phyloP scores from a whole-genome alignment of 2,113 vertebrate genomes.

The Lophura nycthemera region DNA sequence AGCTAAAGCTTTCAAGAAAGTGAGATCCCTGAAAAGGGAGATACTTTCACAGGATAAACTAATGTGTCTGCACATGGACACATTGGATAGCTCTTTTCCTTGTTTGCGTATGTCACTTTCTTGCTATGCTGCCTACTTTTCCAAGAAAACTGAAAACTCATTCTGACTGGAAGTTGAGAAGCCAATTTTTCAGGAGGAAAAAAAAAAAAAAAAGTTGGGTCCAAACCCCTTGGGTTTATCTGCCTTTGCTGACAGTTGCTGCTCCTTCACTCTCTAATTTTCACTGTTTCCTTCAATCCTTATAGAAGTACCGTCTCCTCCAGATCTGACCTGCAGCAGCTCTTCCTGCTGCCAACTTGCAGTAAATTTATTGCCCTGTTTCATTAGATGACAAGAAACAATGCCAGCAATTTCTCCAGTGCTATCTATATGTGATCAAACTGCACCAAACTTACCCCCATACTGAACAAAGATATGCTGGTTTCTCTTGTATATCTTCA shows the following conservation, averaged over 20 bases:
- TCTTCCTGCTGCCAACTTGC: conserved; percentile 12
- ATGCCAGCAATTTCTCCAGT: conserved; percentile 14
- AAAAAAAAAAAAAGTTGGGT: background rate
- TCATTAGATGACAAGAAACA: conserved; percentile 71
- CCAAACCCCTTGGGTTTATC: background rate
- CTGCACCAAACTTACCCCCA: background rate
- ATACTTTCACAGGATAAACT: background rate
- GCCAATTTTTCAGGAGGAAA: background rate
- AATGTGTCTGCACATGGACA: background rate
- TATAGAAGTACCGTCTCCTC: conserved; percentile 49
- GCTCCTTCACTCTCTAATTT: background rate
- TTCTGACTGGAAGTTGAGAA: background rate
- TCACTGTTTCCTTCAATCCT: conserved; percentile 42
- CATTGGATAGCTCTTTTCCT: background rate
- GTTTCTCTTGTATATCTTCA: conserved; percentile 36
- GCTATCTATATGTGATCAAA: conserved; percentile 50
- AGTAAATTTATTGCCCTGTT: conserved; percentile 68
- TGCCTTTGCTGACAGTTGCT: background rate
- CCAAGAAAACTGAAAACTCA: background rate
- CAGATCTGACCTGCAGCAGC: conserved; percentile 33
- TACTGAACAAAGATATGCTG: background rate
- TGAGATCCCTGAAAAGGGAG: conserved; percentile 12
- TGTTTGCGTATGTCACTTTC: background rate
- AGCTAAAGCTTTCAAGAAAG: conserved; percentile 26
- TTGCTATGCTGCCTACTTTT: background rate